Conservation (phyloP, 1,140 invertebrate species). For the Zaprionus lachaisei region DNA sequence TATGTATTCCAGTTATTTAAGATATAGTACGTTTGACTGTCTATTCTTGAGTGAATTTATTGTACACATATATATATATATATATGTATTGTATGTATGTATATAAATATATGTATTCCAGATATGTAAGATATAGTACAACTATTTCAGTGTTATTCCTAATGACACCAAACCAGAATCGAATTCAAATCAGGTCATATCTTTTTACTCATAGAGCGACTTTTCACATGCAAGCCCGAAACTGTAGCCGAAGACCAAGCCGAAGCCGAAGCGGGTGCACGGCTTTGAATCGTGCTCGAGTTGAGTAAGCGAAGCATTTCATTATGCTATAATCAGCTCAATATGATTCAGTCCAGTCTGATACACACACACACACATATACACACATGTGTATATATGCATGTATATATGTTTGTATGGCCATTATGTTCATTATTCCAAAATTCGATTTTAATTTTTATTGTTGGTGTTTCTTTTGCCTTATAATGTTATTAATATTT, state of each 20-base stretch:
- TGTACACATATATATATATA: too few relatives aligned
- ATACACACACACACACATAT: neutral
- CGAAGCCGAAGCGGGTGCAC: neutral
- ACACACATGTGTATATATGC: neutral
- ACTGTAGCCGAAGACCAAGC: neutral
- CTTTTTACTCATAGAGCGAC: too few relatives aligned
- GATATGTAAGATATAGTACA: too few relatives aligned
- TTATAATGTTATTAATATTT: slow-evolving; percentile 7
- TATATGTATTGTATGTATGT: too few relatives aligned
- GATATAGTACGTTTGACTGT: too few relatives aligned
- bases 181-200: too few relatives aligned
- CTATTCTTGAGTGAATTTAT: too few relatives aligned
- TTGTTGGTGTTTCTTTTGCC: neutral
- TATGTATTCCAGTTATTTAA: too few relatives aligned
- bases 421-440: slow-evolving; percentile 8
- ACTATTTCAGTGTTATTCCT: too few relatives aligned
- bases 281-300: neutral
- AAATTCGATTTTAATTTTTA: neutral
- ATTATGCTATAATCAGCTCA: slow-evolving; percentile 4
- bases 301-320: neutral
- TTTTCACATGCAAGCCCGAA: neutral
- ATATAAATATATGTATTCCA: too few relatives aligned
- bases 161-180: too few relatives aligned
- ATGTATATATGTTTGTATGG: neutral
- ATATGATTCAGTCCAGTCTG: neutral